Evolutionary conservation across 2,113 vertebrate species (phyloP).

Genomic region (Symphodus melops): DNA sequence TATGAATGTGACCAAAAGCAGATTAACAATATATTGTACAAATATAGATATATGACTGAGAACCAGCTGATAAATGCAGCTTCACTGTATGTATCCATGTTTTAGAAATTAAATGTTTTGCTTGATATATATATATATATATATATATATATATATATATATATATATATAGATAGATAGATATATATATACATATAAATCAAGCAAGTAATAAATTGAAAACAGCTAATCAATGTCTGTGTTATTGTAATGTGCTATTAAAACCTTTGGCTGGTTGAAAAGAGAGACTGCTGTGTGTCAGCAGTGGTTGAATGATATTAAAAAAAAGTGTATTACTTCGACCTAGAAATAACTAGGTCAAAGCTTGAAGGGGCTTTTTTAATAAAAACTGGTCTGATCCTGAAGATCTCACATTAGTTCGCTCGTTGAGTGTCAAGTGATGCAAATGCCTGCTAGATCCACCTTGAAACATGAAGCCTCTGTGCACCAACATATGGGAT

Average conservation of each 20-base stretch:
- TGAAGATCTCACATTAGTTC: conserved; percentile 31
- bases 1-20: neutral
- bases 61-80: neutral
- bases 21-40: neutral
- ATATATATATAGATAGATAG: no score
- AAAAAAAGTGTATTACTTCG: conserved; percentile 36
- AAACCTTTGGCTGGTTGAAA: neutral
- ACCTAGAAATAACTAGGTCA: conserved; percentile 70
- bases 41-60: neutral
- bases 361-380: conserved; percentile 27
- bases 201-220: neutral
- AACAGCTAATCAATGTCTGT: neutral
- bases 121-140: no score
- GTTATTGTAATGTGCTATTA: conserved; percentile 3
- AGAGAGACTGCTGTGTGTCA: neutral
- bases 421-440: neutral
- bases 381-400: conserved; percentile 29
- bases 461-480: conserved; percentile 1
- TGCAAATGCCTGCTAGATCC: neutral
- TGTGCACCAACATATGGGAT: neutral
- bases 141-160: no score
- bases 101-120: neutral
- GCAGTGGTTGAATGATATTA: neutral
- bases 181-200: no score
- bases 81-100: neutral